Conservation (phyloP, 2,797 vertebrate species). For the Psittacula echo region DNA sequence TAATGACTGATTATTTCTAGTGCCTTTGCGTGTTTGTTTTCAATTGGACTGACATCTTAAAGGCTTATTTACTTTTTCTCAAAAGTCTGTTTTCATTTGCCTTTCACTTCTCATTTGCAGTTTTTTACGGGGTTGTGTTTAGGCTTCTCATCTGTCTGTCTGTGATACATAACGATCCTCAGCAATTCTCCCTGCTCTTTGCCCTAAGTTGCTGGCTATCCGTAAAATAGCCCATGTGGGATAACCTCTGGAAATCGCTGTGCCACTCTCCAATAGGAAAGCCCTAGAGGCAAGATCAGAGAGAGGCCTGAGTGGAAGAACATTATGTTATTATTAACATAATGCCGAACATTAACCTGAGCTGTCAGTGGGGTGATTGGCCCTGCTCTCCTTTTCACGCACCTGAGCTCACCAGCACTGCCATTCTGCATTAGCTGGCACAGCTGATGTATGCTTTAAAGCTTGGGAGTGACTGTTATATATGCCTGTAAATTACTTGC, state of each 20-base stretch:
- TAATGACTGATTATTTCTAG: conserved; percentile 43
- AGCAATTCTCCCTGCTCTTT: neutral
- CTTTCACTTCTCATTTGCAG: conserved; percentile 57
- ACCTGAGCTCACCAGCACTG: neutral
- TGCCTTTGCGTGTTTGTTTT: conserved; percentile 44
- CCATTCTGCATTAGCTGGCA: neutral
- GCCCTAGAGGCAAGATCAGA: neutral
- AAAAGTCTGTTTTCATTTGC: conserved; percentile 54
- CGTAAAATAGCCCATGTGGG: conserved; percentile 11
- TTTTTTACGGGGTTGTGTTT: neutral
- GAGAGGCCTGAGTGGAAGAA: neutral
- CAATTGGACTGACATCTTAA: conserved; percentile 47
- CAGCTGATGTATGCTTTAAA: neutral
- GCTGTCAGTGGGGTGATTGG: neutral
- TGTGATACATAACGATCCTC: neutral
- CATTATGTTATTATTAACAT: neutral
- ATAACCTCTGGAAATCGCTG: conserved; percentile 41
- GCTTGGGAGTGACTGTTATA: neutral
- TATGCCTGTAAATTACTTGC: neutral
- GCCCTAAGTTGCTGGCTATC: conserved; percentile 4
- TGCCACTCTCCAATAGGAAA: neutral
- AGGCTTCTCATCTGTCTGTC: conserved; percentile 23
- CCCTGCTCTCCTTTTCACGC: neutral
- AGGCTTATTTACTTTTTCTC: conserved; percentile 59
- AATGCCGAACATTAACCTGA: neutral